Evolutionary conservation across 2,113 vertebrate species (phyloP), one percentile per base, ranked within the genome.

Genomic region (Poecilia latipinna): DNA sequence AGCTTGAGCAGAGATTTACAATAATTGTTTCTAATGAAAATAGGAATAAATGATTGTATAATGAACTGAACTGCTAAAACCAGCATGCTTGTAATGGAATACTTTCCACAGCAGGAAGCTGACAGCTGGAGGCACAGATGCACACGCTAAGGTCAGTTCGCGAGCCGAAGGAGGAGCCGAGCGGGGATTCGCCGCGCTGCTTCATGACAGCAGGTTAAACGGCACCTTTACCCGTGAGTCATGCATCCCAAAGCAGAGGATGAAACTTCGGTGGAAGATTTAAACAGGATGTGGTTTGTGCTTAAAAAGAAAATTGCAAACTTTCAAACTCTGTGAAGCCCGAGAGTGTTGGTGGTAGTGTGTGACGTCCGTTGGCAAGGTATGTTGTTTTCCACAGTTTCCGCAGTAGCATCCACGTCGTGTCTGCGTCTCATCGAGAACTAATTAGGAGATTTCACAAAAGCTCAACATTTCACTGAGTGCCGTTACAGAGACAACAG

Each of bases 371-470:
- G 4, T 89, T 93, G 92, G 91, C 90, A 92, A 86, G 60, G 62
- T 88, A 80, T 24, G 29, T 77, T 60, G 65, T 91, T 93, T 94
- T 93, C 94, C 91, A 90, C 82, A 86, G 76, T 90, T 90, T 88
- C 82, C 86, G 83, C 78, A 32, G 73, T 86, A 90, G 82, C 77
- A 87, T 92, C 84, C 85, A 86, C 87, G 84, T 89, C 70, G 84
- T 60, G 77, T 83, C 87, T 91, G 85, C 81, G 82, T 85, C 91
- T 86, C 79, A 39, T 91, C 90, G 82, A 89, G 82, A 54, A 60
- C 75, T 87, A 88, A 90, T 91, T 92, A 90, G 77, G 75, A 79
- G 79, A 86, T 85, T 75, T 84, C 79, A 90, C 93, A 89, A 83
- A 88, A 83, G 62, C 73, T 89, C 65, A 85, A 86, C 80, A 85